Conservation (phyloP, 2,888 invertebrate species). For the Thelaira solivaga region DNA sequence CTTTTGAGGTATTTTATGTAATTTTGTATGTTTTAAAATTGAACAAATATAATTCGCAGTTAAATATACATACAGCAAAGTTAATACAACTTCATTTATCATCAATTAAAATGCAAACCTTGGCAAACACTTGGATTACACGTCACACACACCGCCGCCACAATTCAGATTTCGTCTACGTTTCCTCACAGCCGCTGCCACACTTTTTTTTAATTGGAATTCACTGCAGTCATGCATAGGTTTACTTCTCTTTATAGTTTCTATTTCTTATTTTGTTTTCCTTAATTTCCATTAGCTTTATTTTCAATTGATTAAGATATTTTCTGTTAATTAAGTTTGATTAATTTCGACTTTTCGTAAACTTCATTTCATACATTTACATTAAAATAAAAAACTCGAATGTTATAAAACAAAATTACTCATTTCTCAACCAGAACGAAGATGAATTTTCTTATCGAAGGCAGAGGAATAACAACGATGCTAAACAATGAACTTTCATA, state of each 20-base stretch:
- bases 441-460: constrained; percentile 51
- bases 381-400: constrained; percentile 47
- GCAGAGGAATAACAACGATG: constrained; percentile 51
- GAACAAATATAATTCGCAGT: background rate
- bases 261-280: constrained; percentile 12
- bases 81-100: constrained; percentile 17
- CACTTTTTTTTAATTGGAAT: constrained; percentile 60
- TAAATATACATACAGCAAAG: background rate
- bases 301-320: background rate
- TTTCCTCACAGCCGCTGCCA: constrained; percentile 57
- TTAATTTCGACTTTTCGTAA: constrained; percentile 8
- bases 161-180: constrained; percentile 55
- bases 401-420: constrained; percentile 62
- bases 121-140: constrained; percentile 60
- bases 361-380: constrained; percentile 46
- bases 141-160: constrained; percentile 61
- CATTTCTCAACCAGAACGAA: constrained; percentile 60
- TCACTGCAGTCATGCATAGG: constrained; percentile 60
- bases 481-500: constrained; percentile 55
- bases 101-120: constrained; percentile 50
- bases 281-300: constrained; percentile 5
- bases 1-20: too few species aligned
- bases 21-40: background rate
- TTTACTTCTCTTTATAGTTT: constrained; percentile 46
- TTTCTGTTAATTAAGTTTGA: background rate